A percentile compares a stretch with the other conserved stretches of the same genome.
These are phyloP conservation scores for Vanacampus margaritifer DNA, from an alignment of 2,113 vertebrate species.

Conservation along the genomic window DNA sequence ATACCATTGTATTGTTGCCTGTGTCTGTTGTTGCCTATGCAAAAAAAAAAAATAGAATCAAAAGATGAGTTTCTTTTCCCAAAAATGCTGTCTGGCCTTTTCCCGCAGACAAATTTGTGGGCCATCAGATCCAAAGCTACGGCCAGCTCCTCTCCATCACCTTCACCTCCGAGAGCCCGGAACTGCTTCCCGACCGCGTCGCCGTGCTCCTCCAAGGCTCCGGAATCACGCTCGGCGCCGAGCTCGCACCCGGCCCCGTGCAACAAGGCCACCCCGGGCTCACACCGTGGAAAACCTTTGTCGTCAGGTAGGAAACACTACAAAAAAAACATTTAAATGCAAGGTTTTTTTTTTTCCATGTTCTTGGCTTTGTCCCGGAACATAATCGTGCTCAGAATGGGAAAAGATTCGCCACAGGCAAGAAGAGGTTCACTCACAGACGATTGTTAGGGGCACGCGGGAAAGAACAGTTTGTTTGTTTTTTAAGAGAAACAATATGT, in stretches of 20 bases:
- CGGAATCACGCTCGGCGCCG: constrained; percentile 63
- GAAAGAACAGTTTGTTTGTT: background rate
- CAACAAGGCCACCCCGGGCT: constrained; percentile 7
- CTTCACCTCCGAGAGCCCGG: constrained; percentile 59
- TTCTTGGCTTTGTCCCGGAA: constrained; percentile 3
- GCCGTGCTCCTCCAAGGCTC: constrained; percentile 79
- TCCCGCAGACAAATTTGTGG: constrained; percentile 81
- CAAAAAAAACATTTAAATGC: too few relatives aligned
- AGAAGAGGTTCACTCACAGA: background rate
- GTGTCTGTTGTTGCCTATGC: too few relatives aligned
- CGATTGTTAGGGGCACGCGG: background rate
- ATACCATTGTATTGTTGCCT: too few relatives aligned
- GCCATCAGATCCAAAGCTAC: constrained; percentile 80
- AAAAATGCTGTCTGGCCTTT: background rate
- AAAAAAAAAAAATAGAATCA: too few relatives aligned
- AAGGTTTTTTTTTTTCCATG: constrained; percentile 23
- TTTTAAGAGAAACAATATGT: too few relatives aligned
- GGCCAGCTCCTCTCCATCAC: constrained; percentile 79
- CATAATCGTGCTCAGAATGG: constrained; percentile 17
- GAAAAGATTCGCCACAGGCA: constrained; percentile 6
- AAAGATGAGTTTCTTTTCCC: background rate
- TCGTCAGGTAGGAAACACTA: constrained; percentile 59
- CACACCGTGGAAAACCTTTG: constrained; percentile 49
- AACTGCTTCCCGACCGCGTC: constrained; percentile 51
- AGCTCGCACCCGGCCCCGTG: constrained; percentile 21